phyloP scores from a whole-genome alignment of 92 coral and sea anemone genomes.

The Porites rus region DNA sequence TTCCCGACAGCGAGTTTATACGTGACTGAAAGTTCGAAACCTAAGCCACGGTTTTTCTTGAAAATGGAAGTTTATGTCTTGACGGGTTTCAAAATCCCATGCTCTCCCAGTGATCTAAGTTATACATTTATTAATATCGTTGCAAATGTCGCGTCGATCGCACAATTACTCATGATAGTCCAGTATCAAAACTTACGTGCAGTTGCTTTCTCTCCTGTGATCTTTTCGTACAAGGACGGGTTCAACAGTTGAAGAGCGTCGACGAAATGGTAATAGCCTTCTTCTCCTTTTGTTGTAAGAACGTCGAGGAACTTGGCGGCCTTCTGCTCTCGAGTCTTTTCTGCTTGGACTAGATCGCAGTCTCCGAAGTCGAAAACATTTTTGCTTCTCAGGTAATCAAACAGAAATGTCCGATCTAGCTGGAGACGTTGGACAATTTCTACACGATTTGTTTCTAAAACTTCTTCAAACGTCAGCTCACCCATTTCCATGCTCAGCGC shows the following conservation, averaged over 20 bases:
- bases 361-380: slow-evolving; percentile 82
- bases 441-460: slow-evolving; percentile 81
- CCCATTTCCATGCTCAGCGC: slow-evolving; percentile 48
- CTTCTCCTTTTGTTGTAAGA: slow-evolving; percentile 75
- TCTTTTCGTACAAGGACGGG: slow-evolving; percentile 74
- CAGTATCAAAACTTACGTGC: slow-evolving; percentile 65
- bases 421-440: slow-evolving; percentile 79
- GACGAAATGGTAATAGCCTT: slow-evolving; percentile 74
- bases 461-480: slow-evolving; percentile 54
- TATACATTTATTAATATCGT: background rate
- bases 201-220: slow-evolving; percentile 87
- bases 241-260: slow-evolving; percentile 85
- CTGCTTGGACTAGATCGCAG: slow-evolving; percentile 81
- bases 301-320: slow-evolving; percentile 85
- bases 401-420: slow-evolving; percentile 77
- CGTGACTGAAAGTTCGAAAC: background rate
- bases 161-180: background rate
- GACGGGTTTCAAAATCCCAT: background rate
- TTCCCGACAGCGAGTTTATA: too few relatives aligned
- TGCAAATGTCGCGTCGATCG: background rate
- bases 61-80: background rate
- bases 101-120: background rate
- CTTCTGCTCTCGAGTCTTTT: slow-evolving; percentile 74
- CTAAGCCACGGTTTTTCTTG: background rate
- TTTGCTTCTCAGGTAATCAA: slow-evolving; percentile 82